Evolutionary conservation across 2,113 vertebrate species (phyloP).

Genomic region (Zosterops lateralis): DNA sequence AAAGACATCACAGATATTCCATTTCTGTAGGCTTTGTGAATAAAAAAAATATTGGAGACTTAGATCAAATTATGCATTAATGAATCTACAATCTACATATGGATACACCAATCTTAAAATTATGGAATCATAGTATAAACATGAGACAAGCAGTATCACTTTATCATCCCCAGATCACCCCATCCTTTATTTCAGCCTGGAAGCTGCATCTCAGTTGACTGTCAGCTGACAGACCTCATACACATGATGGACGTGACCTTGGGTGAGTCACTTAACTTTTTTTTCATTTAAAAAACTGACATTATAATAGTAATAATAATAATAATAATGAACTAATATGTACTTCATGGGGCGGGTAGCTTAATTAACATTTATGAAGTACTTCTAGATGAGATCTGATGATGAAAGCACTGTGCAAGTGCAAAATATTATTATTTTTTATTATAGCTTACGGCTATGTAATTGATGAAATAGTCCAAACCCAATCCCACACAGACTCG

Average conservation of each 20-base stretch:
- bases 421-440: slow-evolving; percentile 47
- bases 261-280: not conserved
- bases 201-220: not conserved
- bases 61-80: not conserved
- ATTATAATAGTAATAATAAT: not conserved
- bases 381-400: not conserved
- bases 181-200: not conserved
- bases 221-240: not conserved
- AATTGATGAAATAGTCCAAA: slow-evolving; percentile 26
- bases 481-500: not conserved
- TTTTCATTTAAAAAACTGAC: not conserved
- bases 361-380: slow-evolving; percentile 46
- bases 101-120: not conserved
- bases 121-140: not conserved
- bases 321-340: not conserved
- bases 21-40: not conserved
- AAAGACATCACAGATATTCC: not conserved
- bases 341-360: not conserved
- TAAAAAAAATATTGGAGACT: not conserved
- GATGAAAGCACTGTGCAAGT: not conserved
- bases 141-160: not conserved
- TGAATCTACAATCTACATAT: not conserved
- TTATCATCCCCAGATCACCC: not conserved
- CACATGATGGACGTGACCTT: not conserved
- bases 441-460: slow-evolving; percentile 7